Evolutionary conservation across 2,797 vertebrate species (phyloP).

Genomic region (Poeciliopsis turneri): DNA sequence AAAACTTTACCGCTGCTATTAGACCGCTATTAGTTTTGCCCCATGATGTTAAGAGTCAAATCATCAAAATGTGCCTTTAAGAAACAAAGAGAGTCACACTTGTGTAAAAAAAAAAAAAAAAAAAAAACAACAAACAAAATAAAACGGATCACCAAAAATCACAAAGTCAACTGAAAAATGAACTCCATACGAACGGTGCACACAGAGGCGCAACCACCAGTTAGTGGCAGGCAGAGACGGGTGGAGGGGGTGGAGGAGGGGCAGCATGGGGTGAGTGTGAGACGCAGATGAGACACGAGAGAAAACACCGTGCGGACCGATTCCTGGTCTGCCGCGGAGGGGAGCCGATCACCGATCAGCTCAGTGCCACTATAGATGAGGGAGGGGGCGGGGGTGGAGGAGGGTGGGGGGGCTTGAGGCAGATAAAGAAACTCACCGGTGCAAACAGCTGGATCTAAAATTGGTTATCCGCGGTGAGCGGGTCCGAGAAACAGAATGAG

Average conservation of each 20-base stretch:
- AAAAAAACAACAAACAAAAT: not conserved
- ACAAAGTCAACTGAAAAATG: constrained; percentile 56
- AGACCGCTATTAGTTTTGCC: constrained; percentile 27
- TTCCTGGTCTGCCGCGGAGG: constrained; percentile 53
- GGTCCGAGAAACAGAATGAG: constrained; percentile 92
- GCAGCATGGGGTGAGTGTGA: constrained; percentile 58
- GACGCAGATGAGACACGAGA: constrained; percentile 65
- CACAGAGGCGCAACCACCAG: constrained; percentile 62
- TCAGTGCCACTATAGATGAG: constrained; percentile 68
- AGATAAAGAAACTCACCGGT: constrained; percentile 95
- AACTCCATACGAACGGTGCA: constrained; percentile 54
- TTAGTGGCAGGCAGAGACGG: constrained; percentile 71
- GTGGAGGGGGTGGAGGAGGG: not conserved
- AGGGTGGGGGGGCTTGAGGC: constrained; percentile 65
- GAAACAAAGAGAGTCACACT: constrained; percentile 46
- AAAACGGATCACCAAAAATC: constrained; percentile 35
- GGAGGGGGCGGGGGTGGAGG: constrained; percentile 58
- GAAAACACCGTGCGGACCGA: constrained; percentile 57
- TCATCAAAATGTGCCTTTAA: constrained; percentile 72
- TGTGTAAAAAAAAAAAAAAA: constrained; percentile 6
- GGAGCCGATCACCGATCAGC: constrained; percentile 57
- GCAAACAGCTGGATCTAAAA: constrained; percentile 99
- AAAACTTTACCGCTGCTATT: constrained; percentile 3
- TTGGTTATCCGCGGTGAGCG: constrained; percentile 92
- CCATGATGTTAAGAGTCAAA: not conserved